A percentile compares a stretch with the other conserved stretches of the same genome.
These are phyloP conservation scores for Galerucella calmariensis DNA, from an alignment of 2,888 invertebrate species.

Conservation along the genomic window DNA sequence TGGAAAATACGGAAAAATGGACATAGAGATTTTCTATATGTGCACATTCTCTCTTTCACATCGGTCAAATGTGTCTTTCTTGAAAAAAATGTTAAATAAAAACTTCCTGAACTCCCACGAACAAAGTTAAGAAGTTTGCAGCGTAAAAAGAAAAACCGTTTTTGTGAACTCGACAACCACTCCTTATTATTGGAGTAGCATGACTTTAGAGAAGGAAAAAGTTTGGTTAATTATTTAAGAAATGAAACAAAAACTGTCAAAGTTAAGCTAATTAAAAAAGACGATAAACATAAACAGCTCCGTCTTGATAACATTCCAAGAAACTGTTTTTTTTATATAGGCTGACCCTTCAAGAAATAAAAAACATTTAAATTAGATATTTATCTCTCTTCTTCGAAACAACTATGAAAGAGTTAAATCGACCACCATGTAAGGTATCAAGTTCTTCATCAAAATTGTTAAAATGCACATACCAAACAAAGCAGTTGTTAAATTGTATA, in stretches of 20 bases:
- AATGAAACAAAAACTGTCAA: too few species aligned
- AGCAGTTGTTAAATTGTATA: background rate
- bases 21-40: too few species aligned
- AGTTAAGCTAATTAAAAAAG: too few species aligned
- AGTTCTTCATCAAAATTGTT: background rate
- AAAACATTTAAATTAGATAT: background rate
- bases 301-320: too few species aligned
- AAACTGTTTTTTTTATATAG: too few species aligned
- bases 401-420: background rate
- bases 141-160: background rate
- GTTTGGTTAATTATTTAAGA: too few species aligned
- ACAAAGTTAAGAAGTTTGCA: background rate
- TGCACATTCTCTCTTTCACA: background rate
- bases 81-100: background rate
- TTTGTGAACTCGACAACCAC: background rate
- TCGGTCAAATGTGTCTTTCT: background rate
- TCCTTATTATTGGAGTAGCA: background rate
- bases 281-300: too few species aligned
- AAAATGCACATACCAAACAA: background rate
- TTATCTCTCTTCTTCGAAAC: background rate
- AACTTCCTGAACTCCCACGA: background rate
- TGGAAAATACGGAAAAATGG: background rate
- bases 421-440: background rate
- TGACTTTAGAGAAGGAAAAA: background rate
- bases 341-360: too few species aligned